Evolutionary conservation across 2,888 invertebrate species (phyloP).

Genomic region (Pollenia amentaria): DNA sequence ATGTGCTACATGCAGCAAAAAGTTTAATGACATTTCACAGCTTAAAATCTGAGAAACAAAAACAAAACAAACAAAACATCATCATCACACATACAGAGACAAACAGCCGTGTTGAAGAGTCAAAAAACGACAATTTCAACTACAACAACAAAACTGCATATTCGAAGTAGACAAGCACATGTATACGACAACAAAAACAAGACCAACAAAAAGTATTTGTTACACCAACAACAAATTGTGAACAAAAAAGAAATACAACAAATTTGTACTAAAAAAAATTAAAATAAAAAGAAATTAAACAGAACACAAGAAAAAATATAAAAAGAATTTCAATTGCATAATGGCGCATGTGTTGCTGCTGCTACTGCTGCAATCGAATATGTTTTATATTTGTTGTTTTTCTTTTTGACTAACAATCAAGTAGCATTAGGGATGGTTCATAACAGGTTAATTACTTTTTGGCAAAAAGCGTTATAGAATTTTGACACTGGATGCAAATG

Average conservation of each 20-base stretch:
- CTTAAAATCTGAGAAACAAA: conserved; percentile 66
- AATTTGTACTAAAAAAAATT: conserved; percentile 47
- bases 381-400: conserved; percentile 30
- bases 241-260: conserved; percentile 44
- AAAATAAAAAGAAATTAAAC: conserved; percentile 46
- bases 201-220: conserved; percentile 57
- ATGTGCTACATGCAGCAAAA: conserved; percentile 60
- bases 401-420: conserved; percentile 25
- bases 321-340: conserved; percentile 72
- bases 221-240: conserved; percentile 50
- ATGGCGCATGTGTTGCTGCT: conserved; percentile 73
- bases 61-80: conserved; percentile 48
- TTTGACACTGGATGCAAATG: too few species aligned
- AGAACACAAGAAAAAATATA: conserved; percentile 52
- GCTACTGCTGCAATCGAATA: conserved; percentile 60
- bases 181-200: conserved; percentile 37
- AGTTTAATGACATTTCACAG: conserved; percentile 74
- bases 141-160: conserved; percentile 36
- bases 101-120: conserved; percentile 60
- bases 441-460: not conserved
- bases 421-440: conserved; percentile 32
- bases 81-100: conserved; percentile 22
- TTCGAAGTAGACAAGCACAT: conserved; percentile 45
- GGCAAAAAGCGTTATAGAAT: too few species aligned
- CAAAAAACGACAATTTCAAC: conserved; percentile 61